Evolutionary conservation across 2,113 vertebrate genomes (phyloP).

Genomic region (Furnarius figulus): DNA sequence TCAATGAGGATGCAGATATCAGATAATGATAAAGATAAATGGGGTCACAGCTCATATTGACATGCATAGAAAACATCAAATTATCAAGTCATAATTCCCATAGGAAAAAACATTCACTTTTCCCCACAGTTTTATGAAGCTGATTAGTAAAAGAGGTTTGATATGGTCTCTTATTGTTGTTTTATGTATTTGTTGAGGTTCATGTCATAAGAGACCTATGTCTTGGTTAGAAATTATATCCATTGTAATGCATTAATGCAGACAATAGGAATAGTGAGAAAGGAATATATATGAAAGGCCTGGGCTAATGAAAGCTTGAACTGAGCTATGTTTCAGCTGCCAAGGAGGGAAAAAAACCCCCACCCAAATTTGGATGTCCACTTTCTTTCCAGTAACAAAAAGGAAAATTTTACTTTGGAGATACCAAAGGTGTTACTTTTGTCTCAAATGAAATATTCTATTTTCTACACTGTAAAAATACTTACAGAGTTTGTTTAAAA

Average conservation of each 20-base stretch:
- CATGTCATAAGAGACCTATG: background rate
- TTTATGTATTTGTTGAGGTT: background rate
- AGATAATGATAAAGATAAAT: background rate
- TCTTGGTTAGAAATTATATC: background rate
- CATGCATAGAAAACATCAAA: background rate
- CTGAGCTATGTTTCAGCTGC: background rate
- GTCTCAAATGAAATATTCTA: background rate
- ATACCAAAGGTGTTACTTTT: background rate
- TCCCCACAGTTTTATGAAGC: background rate
- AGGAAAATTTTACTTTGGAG: background rate
- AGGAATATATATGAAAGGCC: background rate
- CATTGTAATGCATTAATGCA: fast-evolving
- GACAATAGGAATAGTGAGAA: background rate
- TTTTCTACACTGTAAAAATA: background rate
- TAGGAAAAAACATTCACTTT: background rate
- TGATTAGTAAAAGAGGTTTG: background rate
- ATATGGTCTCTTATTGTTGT: background rate
- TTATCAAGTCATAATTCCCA: background rate
- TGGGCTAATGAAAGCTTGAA: background rate
- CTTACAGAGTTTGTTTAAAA: background rate
- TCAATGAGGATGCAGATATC: background rate
- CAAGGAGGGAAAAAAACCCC: background rate
- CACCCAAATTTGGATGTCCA: background rate
- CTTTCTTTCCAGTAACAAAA: background rate
- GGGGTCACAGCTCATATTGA: background rate